phyloP scores from a whole-genome alignment of 2,888 invertebrate species.

The Dryocosmus kuriphilus region DNA sequence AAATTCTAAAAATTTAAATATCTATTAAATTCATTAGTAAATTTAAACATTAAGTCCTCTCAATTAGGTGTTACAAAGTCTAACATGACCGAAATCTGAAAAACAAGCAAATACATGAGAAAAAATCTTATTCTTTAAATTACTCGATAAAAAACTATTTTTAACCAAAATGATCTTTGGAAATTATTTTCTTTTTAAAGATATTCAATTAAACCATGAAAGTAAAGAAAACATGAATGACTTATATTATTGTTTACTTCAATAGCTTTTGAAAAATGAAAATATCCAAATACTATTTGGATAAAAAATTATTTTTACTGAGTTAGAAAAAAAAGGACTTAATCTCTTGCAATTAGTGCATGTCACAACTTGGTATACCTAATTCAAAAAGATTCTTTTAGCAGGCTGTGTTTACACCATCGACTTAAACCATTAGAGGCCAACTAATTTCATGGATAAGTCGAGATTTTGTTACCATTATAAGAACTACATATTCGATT shows the following conservation, averaged over 20 bases:
- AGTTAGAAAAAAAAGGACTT: not conserved
- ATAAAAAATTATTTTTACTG: not conserved
- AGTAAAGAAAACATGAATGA: not conserved
- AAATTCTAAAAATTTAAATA: constrained; percentile 63
- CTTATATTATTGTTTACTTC: not conserved
- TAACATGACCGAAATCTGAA: not conserved
- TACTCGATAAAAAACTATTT: too few species aligned
- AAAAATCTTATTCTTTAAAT: too few species aligned
- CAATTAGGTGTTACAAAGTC: not conserved
- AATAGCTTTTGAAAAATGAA: not conserved
- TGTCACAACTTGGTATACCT: not conserved
- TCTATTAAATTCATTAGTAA: constrained; percentile 63
- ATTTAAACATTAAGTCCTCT: constrained; percentile 51
- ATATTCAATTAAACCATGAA: not conserved
- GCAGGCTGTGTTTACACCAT: not conserved
- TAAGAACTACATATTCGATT: not conserved
- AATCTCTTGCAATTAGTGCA: not conserved
- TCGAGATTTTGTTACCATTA: not conserved
- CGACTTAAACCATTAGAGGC: not conserved
- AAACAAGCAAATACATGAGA: too few species aligned
- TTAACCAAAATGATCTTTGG: not conserved
- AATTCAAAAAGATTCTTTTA: not conserved
- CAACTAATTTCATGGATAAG: not conserved
- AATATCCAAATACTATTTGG: not conserved
- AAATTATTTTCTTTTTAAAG: not conserved